Conservation (phyloP, 2,113 vertebrate genomes). For the Deroptyus accipitrinus region DNA sequence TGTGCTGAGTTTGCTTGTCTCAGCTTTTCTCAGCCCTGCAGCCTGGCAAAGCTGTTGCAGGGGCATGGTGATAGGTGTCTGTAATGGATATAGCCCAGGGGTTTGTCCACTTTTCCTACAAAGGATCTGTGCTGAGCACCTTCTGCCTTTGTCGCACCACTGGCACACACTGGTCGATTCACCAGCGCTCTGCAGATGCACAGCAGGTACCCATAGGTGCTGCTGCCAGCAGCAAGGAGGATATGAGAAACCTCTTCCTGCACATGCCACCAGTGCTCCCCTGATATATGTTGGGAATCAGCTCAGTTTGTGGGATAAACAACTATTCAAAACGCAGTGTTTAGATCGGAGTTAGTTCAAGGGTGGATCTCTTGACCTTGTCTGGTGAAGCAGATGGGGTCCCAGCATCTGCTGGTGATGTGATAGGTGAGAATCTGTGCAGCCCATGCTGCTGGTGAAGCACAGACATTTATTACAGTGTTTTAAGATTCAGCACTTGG, state of each 20-base stretch:
- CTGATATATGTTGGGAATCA: not conserved
- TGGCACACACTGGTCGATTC: fast-evolving
- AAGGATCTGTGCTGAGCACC: not conserved
- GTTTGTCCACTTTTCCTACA: not conserved
- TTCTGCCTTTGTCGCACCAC: not conserved
- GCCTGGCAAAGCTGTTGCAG: not conserved
- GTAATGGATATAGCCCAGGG: not conserved
- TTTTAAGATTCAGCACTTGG: not conserved
- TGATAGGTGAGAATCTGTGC: not conserved
- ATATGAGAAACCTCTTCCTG: not conserved
- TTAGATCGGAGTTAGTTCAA: fast-evolving
- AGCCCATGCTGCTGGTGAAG: not conserved
- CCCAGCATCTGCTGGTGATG: not conserved
- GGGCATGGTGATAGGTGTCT: fast-evolving
- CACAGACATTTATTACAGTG: not conserved
- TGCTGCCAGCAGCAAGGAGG: not conserved
- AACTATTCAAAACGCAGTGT: not conserved
- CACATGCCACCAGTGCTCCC: fast-evolving
- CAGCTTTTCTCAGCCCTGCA: not conserved
- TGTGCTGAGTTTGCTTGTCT: not conserved
- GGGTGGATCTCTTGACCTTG: not conserved
- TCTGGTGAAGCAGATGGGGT: fast-evolving
- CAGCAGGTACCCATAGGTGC: not conserved
- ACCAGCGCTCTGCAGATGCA: not conserved
- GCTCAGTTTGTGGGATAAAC: not conserved